A percentile compares a stretch with the other conserved stretches of the same genome.
Evolutionary conservation across 1,140 invertebrate species (phyloP).

Genomic region (Drosophila ercepeae): DNA sequence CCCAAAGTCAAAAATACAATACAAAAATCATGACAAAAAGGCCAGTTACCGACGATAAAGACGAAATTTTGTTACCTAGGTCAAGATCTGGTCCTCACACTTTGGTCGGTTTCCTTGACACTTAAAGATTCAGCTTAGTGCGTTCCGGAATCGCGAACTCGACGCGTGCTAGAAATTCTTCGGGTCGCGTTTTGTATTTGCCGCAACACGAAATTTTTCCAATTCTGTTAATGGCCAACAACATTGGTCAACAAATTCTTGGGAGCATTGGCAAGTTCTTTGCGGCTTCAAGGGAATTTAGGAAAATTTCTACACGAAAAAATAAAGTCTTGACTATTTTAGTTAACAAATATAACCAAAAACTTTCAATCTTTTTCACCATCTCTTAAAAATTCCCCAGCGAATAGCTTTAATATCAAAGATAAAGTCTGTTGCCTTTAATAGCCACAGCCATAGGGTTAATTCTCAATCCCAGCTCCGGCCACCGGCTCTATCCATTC

Average conservation of each 20-base stretch:
- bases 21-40: slow-evolving; percentile 3
- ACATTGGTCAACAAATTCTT: slow-evolving; percentile 18
- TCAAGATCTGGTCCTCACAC: background rate
- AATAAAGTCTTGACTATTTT: too few species aligned
- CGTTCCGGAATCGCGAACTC: slow-evolving; percentile 30
- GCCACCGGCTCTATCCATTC: slow-evolving; percentile 5
- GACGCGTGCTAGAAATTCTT: slow-evolving; percentile 54
- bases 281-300: slow-evolving; percentile 63
- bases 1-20: slow-evolving; percentile 26
- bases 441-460: background rate
- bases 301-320: slow-evolving; percentile 22
- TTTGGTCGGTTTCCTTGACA: slow-evolving; percentile 2
- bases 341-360: background rate
- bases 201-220: slow-evolving; percentile 12
- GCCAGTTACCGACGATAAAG: background rate
- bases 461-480: background rate
- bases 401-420: slow-evolving; percentile 8
- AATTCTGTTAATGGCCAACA: slow-evolving; percentile 33
- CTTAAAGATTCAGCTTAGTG: slow-evolving; percentile 27
- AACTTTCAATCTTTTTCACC: background rate
- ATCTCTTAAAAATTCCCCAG: background rate
- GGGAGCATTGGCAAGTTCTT: slow-evolving; percentile 28
- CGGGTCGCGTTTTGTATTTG: slow-evolving; percentile 45
- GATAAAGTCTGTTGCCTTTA: slow-evolving; percentile 16
- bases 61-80: slow-evolving; percentile 1